Percentiles rank a stretch among this genome's conserved stretches.
Conservation (phyloP, 2,797 vertebrate species). For the Macropus fuliginosus region DNA sequence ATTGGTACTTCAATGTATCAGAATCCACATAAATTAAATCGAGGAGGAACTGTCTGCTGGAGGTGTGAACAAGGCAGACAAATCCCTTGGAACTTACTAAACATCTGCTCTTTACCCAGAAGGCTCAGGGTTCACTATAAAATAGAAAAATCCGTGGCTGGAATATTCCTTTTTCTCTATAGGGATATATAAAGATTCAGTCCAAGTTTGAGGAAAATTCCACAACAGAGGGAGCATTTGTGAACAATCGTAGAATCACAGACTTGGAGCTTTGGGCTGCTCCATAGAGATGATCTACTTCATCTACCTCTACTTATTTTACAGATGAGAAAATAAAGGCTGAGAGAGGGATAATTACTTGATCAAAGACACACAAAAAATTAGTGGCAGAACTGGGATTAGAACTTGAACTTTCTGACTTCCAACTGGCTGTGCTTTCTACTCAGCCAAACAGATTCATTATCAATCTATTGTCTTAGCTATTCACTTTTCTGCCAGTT, state of each 20-base stretch:
- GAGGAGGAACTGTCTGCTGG: conserved; percentile 79
- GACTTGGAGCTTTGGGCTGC: not conserved
- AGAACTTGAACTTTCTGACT: not conserved
- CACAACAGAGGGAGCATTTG: not conserved
- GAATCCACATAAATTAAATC: conserved; percentile 73
- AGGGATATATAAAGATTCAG: conserved; percentile 57
- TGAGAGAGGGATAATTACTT: not conserved
- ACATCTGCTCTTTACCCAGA: conserved; percentile 81
- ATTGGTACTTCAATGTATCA: conserved; percentile 66
- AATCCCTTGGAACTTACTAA: conserved; percentile 81
- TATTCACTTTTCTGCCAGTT: conserved; percentile 46
- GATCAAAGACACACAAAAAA: not conserved
- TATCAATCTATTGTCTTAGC: conserved; percentile 11
- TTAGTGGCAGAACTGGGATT: not conserved
- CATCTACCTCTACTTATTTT: not conserved
- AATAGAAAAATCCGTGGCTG: conserved; percentile 58
- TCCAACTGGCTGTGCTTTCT: not conserved
- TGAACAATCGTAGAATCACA: not conserved
- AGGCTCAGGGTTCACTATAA: conserved; percentile 72
- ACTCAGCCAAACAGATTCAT: conserved; percentile 8
- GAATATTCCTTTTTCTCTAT: conserved; percentile 60
- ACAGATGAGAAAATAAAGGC: not conserved
- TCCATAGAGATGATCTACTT: not conserved
- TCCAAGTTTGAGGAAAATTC: conserved; percentile 45
- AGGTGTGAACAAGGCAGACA: conserved; percentile 80